These are phyloP conservation scores for Anoncus sp. DNA, from an alignment of 2,888 invertebrate species.

Conservation along the genomic window DNA sequence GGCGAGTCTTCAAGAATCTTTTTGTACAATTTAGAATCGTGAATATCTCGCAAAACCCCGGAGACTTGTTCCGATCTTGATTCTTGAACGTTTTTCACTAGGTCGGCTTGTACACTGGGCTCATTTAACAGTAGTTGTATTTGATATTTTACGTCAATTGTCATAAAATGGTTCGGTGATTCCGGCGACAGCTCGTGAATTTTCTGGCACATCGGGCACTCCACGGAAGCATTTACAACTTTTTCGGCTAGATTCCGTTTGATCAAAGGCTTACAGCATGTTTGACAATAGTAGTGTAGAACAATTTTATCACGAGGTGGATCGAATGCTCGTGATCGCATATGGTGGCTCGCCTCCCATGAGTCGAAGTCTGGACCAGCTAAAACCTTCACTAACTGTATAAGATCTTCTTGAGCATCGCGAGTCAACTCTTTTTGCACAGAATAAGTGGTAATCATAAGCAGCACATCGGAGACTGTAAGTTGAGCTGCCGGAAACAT, in stretches of 20 bases:
- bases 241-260: conserved; percentile 19
- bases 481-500: conserved; percentile 59
- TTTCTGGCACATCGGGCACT: conserved; percentile 22
- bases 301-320: conserved; percentile 52
- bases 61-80: too few species aligned
- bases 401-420: conserved; percentile 40
- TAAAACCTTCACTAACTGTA: conserved; percentile 54
- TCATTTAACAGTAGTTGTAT: conserved; percentile 27
- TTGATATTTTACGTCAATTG: conserved; percentile 49
- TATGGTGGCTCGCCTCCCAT: conserved; percentile 52
- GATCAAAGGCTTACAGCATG: conserved; percentile 53
- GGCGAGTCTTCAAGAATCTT: conserved; percentile 2
- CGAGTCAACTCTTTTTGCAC: conserved; percentile 48
- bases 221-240: not conserved
- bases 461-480: conserved; percentile 53
- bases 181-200: conserved; percentile 8
- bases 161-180: conserved; percentile 39
- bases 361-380: conserved; percentile 54
- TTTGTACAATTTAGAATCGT: conserved; percentile 25
- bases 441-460: conserved; percentile 52
- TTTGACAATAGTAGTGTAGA: conserved; percentile 57
- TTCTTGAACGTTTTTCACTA: too few species aligned
- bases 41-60: conserved; percentile 14
- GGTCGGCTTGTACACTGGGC: too few species aligned
- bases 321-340: conserved; percentile 44